Evolutionary conservation across 2,888 invertebrate species (phyloP).

Genomic region (Megastigmus dorsalis): DNA sequence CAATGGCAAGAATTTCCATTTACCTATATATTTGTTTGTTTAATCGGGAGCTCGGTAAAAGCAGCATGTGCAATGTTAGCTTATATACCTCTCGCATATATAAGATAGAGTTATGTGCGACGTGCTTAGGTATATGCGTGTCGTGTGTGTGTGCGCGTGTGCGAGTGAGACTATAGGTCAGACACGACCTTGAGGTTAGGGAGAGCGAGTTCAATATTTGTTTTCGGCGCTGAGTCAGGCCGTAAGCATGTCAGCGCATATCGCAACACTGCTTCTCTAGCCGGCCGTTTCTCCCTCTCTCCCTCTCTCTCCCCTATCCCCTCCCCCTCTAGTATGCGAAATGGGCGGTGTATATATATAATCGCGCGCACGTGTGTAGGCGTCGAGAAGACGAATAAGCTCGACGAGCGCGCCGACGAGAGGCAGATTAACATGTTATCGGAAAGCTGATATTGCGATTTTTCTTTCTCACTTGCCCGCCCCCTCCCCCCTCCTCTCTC

Average conservation of each 20-base stretch:
- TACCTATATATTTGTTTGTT: conserved; percentile 24
- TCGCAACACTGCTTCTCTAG: conserved; percentile 43
- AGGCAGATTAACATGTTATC: conserved; percentile 40
- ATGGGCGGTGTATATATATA: neutral
- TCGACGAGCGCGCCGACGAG: neutral
- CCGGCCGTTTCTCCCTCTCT: conserved; percentile 32
- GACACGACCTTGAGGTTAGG: conserved; percentile 33
- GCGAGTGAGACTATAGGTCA: no score
- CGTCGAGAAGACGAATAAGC: conserved; percentile 33
- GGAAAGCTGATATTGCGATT: conserved; percentile 36
- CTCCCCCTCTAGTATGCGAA: no score
- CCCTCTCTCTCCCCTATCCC: neutral
- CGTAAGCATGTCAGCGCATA: conserved; percentile 52
- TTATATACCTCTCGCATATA: no score
- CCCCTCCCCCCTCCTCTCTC: neutral
- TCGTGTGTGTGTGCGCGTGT: no score
- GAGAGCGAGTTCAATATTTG: conserved; percentile 57
- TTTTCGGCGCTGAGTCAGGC: conserved; percentile 61
- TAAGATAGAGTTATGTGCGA: no score
- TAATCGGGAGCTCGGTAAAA: conserved; percentile 6
- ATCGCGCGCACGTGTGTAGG: neutral
- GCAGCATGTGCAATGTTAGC: no score
- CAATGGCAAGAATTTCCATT: conserved; percentile 31
- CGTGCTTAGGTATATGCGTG: no score
- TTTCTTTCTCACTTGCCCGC: conserved; percentile 4